Conservation (phyloP, 2,797 vertebrate species). For the Hoplostethus mediterraneus region DNA sequence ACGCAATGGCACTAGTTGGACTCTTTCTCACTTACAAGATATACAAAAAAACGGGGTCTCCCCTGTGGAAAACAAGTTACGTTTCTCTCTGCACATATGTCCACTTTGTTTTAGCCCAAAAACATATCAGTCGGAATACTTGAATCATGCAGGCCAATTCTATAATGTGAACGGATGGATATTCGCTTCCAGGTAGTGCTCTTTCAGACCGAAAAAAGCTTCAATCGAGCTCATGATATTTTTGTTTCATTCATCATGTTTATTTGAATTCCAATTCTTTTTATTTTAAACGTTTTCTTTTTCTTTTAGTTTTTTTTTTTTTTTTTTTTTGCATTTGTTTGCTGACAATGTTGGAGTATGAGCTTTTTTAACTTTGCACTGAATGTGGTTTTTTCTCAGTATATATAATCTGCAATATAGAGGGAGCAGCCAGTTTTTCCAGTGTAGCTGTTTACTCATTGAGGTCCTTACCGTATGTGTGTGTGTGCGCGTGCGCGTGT, state of each 20-base stretch:
- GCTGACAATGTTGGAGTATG: constrained; percentile 92
- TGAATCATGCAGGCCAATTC: constrained; percentile 99
- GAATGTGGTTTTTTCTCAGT: constrained; percentile 92
- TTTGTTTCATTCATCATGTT: constrained; percentile 91
- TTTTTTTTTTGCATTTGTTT: constrained; percentile 82
- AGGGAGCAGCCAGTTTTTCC: constrained; percentile 92
- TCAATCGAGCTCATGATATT: constrained; percentile 90
- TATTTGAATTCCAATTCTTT: constrained; percentile 91
- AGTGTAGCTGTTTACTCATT: constrained; percentile 98
- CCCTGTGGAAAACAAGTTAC: constrained; percentile 96
- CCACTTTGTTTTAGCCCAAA: constrained; percentile 99
- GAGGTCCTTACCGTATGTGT: constrained; percentile 88
- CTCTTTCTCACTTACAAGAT: constrained; percentile 90
- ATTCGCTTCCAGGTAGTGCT: constrained; percentile 99
- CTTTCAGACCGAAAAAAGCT: constrained; percentile 90
- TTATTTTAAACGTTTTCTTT: constrained; percentile 72
- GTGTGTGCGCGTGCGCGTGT: constrained; percentile 36
- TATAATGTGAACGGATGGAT: constrained; percentile 99
- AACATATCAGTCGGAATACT: constrained; percentile 99
- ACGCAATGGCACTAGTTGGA: constrained; percentile 92
- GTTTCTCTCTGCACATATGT: constrained; percentile 97
- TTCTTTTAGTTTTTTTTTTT: constrained; percentile 45
- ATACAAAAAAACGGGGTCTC: constrained; percentile 87
- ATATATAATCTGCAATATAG: constrained; percentile 89
- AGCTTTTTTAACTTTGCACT: constrained; percentile 98